Conservation (phyloP, 2,888 invertebrate genomes). For the Caenorhabditis afra region DNA sequence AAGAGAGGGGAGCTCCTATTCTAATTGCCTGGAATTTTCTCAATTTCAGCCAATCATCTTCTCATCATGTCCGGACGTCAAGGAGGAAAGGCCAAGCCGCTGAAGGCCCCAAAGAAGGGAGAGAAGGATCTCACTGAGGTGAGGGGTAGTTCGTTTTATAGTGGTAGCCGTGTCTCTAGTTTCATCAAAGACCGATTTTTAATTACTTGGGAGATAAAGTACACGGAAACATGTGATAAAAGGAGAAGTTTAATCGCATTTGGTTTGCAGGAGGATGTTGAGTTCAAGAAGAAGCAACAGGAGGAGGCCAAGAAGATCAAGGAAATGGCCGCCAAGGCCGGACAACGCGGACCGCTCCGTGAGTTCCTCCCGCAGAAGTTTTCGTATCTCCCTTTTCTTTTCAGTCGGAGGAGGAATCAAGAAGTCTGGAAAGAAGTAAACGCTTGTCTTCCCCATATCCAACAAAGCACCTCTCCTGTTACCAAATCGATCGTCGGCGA, state of each 20-base stretch:
- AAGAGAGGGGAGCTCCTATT: neutral
- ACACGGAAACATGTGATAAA: slow-evolving; percentile 10
- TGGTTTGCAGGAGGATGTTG: slow-evolving; percentile 74
- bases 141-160: neutral
- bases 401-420: slow-evolving; percentile 78
- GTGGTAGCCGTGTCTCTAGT: too few species aligned
- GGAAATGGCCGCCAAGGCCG: slow-evolving; percentile 76
- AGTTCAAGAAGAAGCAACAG: slow-evolving; percentile 79
- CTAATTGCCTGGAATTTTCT: slow-evolving; percentile 18
- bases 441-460: neutral
- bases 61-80: slow-evolving; percentile 77
- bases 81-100: slow-evolving; percentile 79
- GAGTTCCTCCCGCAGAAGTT: slow-evolving; percentile 28
- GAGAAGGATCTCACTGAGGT: slow-evolving; percentile 73
- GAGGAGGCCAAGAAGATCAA: slow-evolving; percentile 79
- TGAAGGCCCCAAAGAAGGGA: slow-evolving; percentile 78
- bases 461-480: too few species aligned
- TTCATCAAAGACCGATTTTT: neutral
- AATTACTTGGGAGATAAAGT: too few species aligned
- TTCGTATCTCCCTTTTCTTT: slow-evolving; percentile 32
- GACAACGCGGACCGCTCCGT: slow-evolving; percentile 77
- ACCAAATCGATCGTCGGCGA: too few species aligned
- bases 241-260: neutral
- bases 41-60: slow-evolving; percentile 48
- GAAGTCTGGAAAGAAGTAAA: slow-evolving; percentile 76